Evolutionary conservation across 1,140 invertebrate species (phyloP).

Genomic region (Helicoverpa zea): DNA sequence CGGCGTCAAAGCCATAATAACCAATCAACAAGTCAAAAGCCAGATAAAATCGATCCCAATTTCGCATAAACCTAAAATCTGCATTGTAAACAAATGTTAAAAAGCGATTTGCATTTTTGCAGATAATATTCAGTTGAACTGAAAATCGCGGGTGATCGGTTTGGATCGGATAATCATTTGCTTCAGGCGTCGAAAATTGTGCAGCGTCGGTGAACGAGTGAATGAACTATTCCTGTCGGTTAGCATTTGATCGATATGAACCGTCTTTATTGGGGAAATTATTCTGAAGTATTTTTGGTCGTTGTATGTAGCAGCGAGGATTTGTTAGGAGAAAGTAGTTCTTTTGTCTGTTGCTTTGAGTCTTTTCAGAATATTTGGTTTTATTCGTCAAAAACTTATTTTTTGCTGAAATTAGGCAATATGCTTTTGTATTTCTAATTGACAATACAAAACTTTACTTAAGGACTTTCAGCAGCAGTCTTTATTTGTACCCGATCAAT

Average conservation of each 20-base stretch:
- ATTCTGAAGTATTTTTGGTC: too few species aligned
- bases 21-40: neutral
- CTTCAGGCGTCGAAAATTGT: slow-evolving; percentile 25
- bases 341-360: too few species aligned
- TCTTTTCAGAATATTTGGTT: too few species aligned
- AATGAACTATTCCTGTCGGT: slow-evolving; percentile 27
- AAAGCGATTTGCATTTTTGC: slow-evolving; percentile 35
- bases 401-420: too few species aligned
- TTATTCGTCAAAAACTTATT: too few species aligned
- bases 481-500: too few species aligned
- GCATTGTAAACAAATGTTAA: slow-evolving; percentile 34
- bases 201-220: slow-evolving; percentile 30
- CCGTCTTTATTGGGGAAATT: too few species aligned
- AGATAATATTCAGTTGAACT: slow-evolving; percentile 36
- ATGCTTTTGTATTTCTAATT: too few species aligned
- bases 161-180: slow-evolving; percentile 28
- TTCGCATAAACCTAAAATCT: slow-evolving; percentile 34
- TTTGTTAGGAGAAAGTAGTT: too few species aligned
- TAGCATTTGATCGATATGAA: neutral
- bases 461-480: too few species aligned
- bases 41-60: neutral
- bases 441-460: too few species aligned
- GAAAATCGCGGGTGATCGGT: slow-evolving; percentile 26
- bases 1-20: neutral
- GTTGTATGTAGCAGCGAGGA: too few species aligned